These are phyloP conservation scores for Globia sparganii DNA, from an alignment of 2,888 invertebrate species.

Conservation along the genomic window DNA sequence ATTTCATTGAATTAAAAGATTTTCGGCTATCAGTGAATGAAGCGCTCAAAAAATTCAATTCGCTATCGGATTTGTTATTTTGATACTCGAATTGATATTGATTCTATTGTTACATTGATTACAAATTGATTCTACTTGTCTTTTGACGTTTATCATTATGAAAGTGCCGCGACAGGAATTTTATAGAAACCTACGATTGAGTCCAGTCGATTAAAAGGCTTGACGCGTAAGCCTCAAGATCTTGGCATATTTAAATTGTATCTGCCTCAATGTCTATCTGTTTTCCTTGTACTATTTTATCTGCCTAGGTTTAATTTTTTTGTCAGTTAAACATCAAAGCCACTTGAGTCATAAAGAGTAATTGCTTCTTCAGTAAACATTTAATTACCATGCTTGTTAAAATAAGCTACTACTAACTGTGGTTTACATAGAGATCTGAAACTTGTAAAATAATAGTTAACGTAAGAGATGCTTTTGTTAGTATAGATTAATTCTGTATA, in stretches of 20 bases:
- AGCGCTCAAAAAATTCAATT: slow-evolving; percentile 15
- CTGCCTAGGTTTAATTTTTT: slow-evolving; percentile 21
- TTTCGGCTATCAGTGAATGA: slow-evolving; percentile 39
- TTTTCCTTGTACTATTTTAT: slow-evolving; percentile 48
- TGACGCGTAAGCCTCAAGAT: neutral
- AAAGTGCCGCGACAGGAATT: slow-evolving; percentile 9
- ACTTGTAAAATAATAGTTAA: slow-evolving; percentile 39
- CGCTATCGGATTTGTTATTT: slow-evolving; percentile 30
- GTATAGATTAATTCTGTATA: slow-evolving; percentile 20
- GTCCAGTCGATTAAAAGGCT: neutral
- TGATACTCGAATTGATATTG: slow-evolving; percentile 18
- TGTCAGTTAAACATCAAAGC: slow-evolving; percentile 27
- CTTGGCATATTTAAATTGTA: neutral
- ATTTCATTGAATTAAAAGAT: slow-evolving; percentile 48
- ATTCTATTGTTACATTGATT: too few relatives aligned
- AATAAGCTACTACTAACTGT: slow-evolving; percentile 42
- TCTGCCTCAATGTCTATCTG: slow-evolving; percentile 20
- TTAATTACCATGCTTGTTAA: slow-evolving; percentile 42
- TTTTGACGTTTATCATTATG: slow-evolving; percentile 11
- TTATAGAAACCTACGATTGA: slow-evolving; percentile 4
- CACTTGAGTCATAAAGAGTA: slow-evolving; percentile 51
- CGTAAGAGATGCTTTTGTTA: slow-evolving; percentile 23
- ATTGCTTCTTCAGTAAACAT: slow-evolving; percentile 52
- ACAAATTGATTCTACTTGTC: slow-evolving; percentile 17
- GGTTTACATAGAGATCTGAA: slow-evolving; percentile 43